Evolutionary conservation across 2,797 vertebrate genomes (phyloP).

Genomic region (Silurus lanzhouensis): DNA sequence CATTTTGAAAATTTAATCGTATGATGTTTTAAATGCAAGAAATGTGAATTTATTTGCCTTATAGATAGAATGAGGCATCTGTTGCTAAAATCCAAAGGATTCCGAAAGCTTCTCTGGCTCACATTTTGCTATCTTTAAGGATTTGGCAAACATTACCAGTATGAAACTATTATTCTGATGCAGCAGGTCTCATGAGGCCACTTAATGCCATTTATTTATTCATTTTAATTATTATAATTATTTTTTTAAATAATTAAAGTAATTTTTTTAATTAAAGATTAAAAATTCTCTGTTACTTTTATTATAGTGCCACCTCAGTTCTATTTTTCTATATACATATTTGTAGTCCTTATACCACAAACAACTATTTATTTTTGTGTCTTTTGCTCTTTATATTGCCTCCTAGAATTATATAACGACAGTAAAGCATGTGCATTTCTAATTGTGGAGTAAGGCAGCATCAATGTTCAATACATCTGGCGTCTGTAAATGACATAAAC

Average conservation of each 20-base stretch:
- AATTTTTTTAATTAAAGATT: too few relatives aligned
- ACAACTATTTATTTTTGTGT: too few relatives aligned
- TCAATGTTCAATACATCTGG: conserved; percentile 11
- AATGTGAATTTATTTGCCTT: background rate
- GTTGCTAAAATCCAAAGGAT: background rate
- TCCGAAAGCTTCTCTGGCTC: background rate
- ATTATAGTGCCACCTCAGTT: too few relatives aligned
- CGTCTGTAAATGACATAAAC: conserved; percentile 13
- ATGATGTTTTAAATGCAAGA: background rate
- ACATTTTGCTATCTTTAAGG: background rate
- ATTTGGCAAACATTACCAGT: background rate
- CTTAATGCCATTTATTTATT: too few relatives aligned
- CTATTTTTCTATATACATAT: too few relatives aligned
- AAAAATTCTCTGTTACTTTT: too few relatives aligned
- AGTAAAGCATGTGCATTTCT: background rate
- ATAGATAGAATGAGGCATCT: background rate
- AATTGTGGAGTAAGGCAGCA: background rate
- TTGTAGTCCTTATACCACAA: too few relatives aligned
- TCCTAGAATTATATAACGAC: background rate
- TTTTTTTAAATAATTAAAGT: too few relatives aligned
- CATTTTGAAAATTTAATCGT: background rate
- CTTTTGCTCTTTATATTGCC: background rate
- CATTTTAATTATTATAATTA: too few relatives aligned
- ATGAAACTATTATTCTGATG: background rate
- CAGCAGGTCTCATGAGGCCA: too few relatives aligned